Evolutionary conservation across 1,140 invertebrate genomes (phyloP).

Genomic region (Musca vetustissima): DNA sequence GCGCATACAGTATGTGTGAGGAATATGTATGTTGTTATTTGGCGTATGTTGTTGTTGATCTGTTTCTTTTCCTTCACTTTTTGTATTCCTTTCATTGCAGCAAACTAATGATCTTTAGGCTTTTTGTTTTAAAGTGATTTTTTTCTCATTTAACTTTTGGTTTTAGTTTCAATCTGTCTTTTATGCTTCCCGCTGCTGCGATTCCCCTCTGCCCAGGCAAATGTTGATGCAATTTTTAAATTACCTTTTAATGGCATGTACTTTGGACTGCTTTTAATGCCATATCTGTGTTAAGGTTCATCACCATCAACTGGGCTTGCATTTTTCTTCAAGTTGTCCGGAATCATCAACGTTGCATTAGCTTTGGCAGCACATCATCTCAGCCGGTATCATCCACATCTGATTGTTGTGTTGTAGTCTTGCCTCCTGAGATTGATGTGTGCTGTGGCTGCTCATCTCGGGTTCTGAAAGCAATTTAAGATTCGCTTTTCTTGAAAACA

Average conservation of each 20-base stretch:
- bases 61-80: no score
- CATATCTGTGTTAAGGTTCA: conserved; percentile 21
- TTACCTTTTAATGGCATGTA: conserved; percentile 21
- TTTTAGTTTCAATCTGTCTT: no score
- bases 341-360: no score
- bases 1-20: no score
- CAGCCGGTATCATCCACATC: no score
- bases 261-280: conserved; percentile 12
- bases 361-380: no score
- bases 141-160: conserved; percentile 5
- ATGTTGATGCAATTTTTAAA: conserved; percentile 23
- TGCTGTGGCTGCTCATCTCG: neutral
- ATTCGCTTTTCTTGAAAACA: conserved; percentile 22
- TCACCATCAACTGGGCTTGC: conserved; percentile 6
- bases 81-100: neutral
- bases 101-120: no score
- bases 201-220: neutral
- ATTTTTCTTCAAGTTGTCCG: no score
- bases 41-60: neutral
- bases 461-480: conserved; percentile 9
- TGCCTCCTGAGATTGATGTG: conserved; percentile 3
- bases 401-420: no score
- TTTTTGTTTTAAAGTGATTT: neutral
- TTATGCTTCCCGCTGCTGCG: no score
- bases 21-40: conserved; percentile 3